Evolutionary conservation across 2,888 invertebrate species (phyloP).

Genomic region (Bombyx huttoni): DNA sequence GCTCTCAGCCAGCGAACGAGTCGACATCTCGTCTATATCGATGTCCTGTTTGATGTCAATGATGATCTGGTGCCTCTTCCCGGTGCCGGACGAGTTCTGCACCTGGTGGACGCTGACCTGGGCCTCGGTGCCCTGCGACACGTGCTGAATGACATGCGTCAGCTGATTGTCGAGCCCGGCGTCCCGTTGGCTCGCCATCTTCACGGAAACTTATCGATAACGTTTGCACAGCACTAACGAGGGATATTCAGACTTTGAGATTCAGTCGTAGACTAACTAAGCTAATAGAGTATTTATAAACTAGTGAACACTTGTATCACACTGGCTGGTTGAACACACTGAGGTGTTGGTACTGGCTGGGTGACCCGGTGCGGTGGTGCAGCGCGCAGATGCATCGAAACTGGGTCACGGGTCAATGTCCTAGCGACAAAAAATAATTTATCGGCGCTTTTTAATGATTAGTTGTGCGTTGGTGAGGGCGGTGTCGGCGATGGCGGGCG

Average conservation of each 20-base stretch:
- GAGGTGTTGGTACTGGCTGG: constrained; percentile 17
- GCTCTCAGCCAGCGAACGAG: constrained; percentile 60
- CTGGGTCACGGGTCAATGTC: constrained; percentile 58
- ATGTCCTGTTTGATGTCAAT: constrained; percentile 67
- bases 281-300: constrained; percentile 24
- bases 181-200: constrained; percentile 52
- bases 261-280: constrained; percentile 39
- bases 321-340: constrained; percentile 30
- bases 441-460: constrained; percentile 24
- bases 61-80: constrained; percentile 64
- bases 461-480: constrained; percentile 19
- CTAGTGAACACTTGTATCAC: constrained; percentile 68
- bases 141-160: constrained; percentile 59
- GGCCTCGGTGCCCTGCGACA: constrained; percentile 51
- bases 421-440: constrained; percentile 22
- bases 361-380: constrained; percentile 34
- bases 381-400: constrained; percentile 50
- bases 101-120: constrained; percentile 65
- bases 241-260: constrained; percentile 37
- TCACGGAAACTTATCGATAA: constrained; percentile 9
- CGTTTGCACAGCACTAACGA: constrained; percentile 14
- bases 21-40: constrained; percentile 61
- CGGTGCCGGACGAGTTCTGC: constrained; percentile 47
- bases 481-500: constrained; percentile 27
- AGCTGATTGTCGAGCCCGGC: constrained; percentile 42